Evolutionary conservation across 2,888 invertebrate genomes (phyloP), one percentile per base, ranked within the genome.

Genomic region (Hartigia nigra): DNA sequence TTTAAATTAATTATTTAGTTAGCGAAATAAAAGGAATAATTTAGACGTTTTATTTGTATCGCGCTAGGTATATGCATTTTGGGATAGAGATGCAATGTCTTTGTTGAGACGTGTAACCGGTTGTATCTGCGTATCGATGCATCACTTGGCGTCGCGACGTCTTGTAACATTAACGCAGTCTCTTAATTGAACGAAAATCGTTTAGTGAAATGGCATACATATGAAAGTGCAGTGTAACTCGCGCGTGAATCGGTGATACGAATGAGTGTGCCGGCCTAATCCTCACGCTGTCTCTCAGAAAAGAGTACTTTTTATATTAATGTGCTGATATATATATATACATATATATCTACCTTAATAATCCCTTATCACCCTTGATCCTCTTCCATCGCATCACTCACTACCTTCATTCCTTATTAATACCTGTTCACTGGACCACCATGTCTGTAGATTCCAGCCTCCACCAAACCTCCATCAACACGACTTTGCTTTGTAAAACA

Each of bases 261-360:
- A 75, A 76, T 81, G 82, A 82, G 85, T 86, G 87, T 84, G 87
- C 84, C 87, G 90, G 89, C 90, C 90, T 90, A 90, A 89, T 87
- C 87, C 90, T 90, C 85, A 86, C 88, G 86, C 88, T 89, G 86
- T 91, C 88, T 91, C 89, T 90, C 85, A 85, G 55, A 55, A 55
- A 86, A 89, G 87, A 91, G 87, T 91, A 91, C 90, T 91, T 91
- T 91, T 91, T 90, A 91, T 91, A 91, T 90, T 89, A 88, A 90
- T 90, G 90, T 91, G 89, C 89, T 88, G 87, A 89, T 79, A 70
- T 31, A 12, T 34, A 1, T 32, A 2, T 70, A 12, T 72, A 31
- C n/a, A 32, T 72, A 55, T 55, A 55, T 55, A 55, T 55, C 55
- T 55, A 55, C 55, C 55, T 55, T 55, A 55, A 55, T 55, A 55